Base-by-base conservation (phyloP, 2,797 vertebrate genomes). In the Holocentrus rufus region DNA sequence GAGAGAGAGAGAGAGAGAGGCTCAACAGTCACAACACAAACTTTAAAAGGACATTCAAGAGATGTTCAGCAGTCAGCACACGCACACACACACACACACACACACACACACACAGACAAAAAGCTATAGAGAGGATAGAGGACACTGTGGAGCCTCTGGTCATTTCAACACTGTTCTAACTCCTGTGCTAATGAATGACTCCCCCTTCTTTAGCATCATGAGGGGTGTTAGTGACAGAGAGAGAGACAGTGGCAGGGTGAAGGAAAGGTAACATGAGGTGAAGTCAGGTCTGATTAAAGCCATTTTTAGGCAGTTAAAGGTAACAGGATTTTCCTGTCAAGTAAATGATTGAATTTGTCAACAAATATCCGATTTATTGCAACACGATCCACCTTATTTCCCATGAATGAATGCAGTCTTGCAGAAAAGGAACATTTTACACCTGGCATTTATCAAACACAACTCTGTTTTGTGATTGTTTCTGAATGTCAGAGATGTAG, bases 11-110 rank as follows among this genome's bases (percentile, higher is more conserved):
- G 25, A 1, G 22, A 0, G 8, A 22, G 2, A 74, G 46, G 61
- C 54, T 53, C 71, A 17, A 31, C 15, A 10, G 39, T 66, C 66
- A 49, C 36, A 76, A 75, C 69, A 66, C 70, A 85, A 65, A 75
- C 53, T 85, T 76, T 80, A 3, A 57, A 56, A 74, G 65, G 49
- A 31, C 59, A 71, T 74, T 69, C 60, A n/a, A 77, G 72, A 72
- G 75, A 44, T 54, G 18, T 1, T 42, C 49, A 62, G 14, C 75
- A 64, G 44, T 84, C 9, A 50, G 4, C 22, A 62, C 59, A 65
- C 58, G 18, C 5, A 1, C 1, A 27, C 14, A 10, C 30, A 23
- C 36, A 72, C 2, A 5, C 14, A 52, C 34, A 1, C 15, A 31
- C 27, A 6, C 54, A 50, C 17, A 62, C 44, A 54, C 4, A 49